Evolutionary conservation across 1,140 invertebrate genomes (phyloP).

Genomic region (Grapholita molesta): DNA sequence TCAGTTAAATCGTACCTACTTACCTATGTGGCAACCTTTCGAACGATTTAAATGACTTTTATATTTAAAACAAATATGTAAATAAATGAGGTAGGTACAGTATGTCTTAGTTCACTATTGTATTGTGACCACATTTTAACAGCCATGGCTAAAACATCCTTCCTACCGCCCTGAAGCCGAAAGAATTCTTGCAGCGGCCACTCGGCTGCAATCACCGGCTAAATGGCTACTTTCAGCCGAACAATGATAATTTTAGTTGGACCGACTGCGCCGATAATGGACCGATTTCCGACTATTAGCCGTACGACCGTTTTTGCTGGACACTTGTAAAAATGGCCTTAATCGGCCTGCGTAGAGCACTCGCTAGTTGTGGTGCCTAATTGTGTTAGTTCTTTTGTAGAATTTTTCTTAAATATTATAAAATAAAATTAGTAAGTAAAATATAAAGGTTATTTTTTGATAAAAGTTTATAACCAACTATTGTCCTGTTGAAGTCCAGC

Average conservation of each 20-base stretch:
- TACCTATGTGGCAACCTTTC: too few relatives aligned
- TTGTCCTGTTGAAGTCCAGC: too few relatives aligned
- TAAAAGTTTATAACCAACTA: too few relatives aligned
- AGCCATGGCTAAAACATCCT: conserved; percentile 24
- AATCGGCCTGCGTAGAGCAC: conserved; percentile 40
- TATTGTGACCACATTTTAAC: not conserved
- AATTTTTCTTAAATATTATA: not conserved
- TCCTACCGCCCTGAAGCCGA: conserved; percentile 24
- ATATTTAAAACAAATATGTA: too few relatives aligned
- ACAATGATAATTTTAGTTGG: conserved; percentile 75
- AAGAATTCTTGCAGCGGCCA: conserved; percentile 25
- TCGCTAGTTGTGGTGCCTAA: conserved; percentile 38
- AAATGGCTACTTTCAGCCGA: conserved; percentile 72
- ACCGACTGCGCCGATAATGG: conserved; percentile 68
- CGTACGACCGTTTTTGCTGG: conserved; percentile 52
- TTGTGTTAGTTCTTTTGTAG: not conserved
- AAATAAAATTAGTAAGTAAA: not conserved
- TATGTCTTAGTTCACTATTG: too few relatives aligned
- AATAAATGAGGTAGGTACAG: too few relatives aligned
- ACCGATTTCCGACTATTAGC: conserved; percentile 73
- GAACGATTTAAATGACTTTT: too few relatives aligned
- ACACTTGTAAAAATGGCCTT: conserved; percentile 61
- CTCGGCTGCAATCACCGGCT: conserved; percentile 44
- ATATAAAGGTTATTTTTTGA: not conserved
- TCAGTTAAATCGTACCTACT: too few relatives aligned